These are phyloP conservation scores for Ochropleura leucogaster DNA, from an alignment of 2,888 invertebrate genomes.

Conservation along the genomic window DNA sequence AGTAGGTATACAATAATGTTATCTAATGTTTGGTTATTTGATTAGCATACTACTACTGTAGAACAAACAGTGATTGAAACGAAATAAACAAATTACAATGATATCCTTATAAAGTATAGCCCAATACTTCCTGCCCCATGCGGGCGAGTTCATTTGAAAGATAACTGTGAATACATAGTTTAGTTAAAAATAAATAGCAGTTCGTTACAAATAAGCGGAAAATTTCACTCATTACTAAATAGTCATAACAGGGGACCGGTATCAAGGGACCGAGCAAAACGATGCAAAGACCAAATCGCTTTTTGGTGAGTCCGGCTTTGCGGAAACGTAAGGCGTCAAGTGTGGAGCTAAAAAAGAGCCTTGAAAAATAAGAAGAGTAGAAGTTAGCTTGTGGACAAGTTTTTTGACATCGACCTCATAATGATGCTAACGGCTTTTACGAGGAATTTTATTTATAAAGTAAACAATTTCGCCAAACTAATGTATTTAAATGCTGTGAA, in stretches of 20 bases:
- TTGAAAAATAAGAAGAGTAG: too few relatives aligned
- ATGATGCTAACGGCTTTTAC: constrained; percentile 11
- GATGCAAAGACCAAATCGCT: too few relatives aligned
- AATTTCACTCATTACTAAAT: not conserved
- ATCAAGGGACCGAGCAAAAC: too few relatives aligned
- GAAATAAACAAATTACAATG: constrained; percentile 22
- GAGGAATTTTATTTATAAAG: constrained; percentile 37
- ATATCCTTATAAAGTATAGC: constrained; percentile 2
- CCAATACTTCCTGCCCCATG: constrained; percentile 16
- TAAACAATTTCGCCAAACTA: constrained; percentile 7
- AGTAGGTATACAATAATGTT: constrained; percentile 16
- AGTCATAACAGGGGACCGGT: not conserved
- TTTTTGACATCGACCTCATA: constrained; percentile 8
- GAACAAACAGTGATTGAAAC: constrained; percentile 13
- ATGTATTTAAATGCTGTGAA: constrained; percentile 21
- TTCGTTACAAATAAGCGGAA: not conserved
- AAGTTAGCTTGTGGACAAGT: not conserved
- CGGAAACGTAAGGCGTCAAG: too few relatives aligned
- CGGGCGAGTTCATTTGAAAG: constrained; percentile 18
- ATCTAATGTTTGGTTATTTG: constrained; percentile 2
- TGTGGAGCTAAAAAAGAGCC: too few relatives aligned
- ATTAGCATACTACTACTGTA: not conserved
- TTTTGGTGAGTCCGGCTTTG: too few relatives aligned
- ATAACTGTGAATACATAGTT: constrained; percentile 29
- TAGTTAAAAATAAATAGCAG: not conserved